Conservation (phyloP, 2,113 vertebrate species). For the Sterna hirundo region DNA sequence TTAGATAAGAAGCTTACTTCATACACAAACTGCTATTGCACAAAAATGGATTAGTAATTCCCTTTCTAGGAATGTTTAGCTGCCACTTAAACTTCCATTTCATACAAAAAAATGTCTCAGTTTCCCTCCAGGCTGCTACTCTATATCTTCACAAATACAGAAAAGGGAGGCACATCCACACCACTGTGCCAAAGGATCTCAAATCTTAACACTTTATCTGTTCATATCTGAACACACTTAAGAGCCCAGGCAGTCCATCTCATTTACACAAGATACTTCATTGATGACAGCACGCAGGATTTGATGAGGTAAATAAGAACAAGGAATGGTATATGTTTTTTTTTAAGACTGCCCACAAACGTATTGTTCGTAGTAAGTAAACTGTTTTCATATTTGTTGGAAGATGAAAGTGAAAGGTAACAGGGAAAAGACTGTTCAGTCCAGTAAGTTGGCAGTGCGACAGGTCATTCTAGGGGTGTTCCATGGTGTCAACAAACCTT, state of each 20-base stretch:
- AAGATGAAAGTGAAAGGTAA: neutral
- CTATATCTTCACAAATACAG: neutral
- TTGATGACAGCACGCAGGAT: neutral
- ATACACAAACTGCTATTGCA: neutral
- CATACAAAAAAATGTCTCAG: neutral
- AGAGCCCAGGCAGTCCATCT: neutral
- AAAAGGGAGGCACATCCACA: neutral
- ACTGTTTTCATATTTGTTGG: neutral
- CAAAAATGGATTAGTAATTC: neutral
- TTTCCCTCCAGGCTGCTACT: neutral
- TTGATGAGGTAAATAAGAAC: neutral
- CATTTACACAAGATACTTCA: neutral
- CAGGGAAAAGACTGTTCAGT: neutral
- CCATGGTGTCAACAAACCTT: neutral
- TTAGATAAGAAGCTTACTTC: neutral
- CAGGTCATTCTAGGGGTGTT: neutral
- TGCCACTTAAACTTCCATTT: neutral
- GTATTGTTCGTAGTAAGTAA: neutral
- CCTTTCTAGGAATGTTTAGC: neutral
- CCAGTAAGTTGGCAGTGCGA: neutral
- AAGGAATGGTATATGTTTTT: neutral
- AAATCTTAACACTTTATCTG: neutral
- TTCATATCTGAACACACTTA: neutral
- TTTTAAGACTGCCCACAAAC: neutral
- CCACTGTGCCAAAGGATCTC: neutral